Percentiles rank a stretch among this genome's conserved stretches.
phyloP scores from a whole-genome alignment of 2,797 vertebrate species.

The Tenualosa thibaudeaui region DNA sequence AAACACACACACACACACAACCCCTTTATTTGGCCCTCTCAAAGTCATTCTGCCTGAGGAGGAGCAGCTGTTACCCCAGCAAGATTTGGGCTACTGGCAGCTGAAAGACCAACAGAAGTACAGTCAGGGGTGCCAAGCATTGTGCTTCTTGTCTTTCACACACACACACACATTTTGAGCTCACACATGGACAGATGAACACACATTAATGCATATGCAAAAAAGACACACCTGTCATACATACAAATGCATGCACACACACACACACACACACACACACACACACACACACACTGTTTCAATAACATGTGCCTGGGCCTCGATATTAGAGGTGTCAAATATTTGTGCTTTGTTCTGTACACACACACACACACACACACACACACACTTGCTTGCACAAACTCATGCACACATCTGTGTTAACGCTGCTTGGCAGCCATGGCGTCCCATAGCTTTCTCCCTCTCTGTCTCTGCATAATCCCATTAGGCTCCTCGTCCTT shows the following conservation, averaged over 20 bases:
- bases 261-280: too few relatives aligned
- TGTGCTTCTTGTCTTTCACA: conserved; percentile 14
- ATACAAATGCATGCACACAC: too few relatives aligned
- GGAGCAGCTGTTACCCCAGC: conserved; percentile 62
- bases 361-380: conserved; percentile 36
- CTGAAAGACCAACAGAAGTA: conserved; percentile 43
- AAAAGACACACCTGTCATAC: too few relatives aligned
- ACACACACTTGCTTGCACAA: neutral
- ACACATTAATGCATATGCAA: neutral
- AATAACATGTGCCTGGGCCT: too few relatives aligned
- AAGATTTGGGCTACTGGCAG: conserved; percentile 52
- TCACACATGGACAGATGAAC: conserved; percentile 30
- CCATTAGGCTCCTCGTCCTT: neutral
- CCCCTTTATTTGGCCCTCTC: conserved; percentile 43
- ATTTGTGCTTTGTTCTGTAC: neutral
- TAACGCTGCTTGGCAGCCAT: neutral
- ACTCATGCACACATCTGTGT: conserved; percentile 6
- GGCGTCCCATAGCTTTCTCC: neutral
- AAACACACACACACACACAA: conserved; percentile 43
- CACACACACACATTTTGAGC: conserved; percentile 42
- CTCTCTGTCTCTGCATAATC: neutral
- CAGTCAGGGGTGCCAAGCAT: conserved; percentile 25
- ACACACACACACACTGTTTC: too few relatives aligned
- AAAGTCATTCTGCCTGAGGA: conserved; percentile 62
- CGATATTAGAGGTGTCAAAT: too few relatives aligned